These are phyloP conservation scores for Timandra comae DNA, from an alignment of 2,888 invertebrate species.

Conservation along the genomic window DNA sequence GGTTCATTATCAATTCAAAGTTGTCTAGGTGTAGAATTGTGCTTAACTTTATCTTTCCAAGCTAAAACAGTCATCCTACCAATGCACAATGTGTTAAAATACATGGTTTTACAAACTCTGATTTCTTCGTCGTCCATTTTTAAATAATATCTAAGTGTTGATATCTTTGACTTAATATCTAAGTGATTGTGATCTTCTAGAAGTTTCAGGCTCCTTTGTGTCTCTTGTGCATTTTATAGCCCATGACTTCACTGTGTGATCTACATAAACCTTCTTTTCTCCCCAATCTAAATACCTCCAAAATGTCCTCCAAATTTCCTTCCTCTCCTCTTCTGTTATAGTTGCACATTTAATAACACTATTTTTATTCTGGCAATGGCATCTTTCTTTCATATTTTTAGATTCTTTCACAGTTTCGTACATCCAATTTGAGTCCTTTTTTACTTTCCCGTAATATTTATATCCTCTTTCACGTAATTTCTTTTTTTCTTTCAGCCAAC, in stretches of 20 bases:
- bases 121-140: neutral
- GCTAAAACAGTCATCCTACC: conserved; percentile 11
- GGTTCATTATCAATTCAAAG: conserved; percentile 2
- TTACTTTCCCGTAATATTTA: conserved; percentile 10
- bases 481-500: conserved; percentile 11
- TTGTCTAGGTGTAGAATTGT: conserved; percentile 4
- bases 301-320: conserved; percentile 5
- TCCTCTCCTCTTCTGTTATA: conserved; percentile 1
- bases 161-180: no score
- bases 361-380: conserved; percentile 7
- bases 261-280: conserved; percentile 6
- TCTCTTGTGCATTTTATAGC: conserved; percentile 10
- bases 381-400: conserved; percentile 6
- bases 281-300: conserved; percentile 4
- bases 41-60: conserved; percentile 10
- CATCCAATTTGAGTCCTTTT: conserved; percentile 10
- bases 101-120: conserved; percentile 12
- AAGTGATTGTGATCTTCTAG: conserved; percentile 9
- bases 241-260: conserved; percentile 4
- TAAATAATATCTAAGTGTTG: conserved; percentile 9
- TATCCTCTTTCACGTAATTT: conserved; percentile 5
- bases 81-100: conserved; percentile 9
- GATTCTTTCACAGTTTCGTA: conserved; percentile 9
- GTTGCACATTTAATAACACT: conserved; percentile 3
- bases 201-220: conserved; percentile 7